Evolutionary conservation across 2,888 invertebrate species (phyloP), one percentile per base, ranked within the genome.

Genomic region (Iphiclides podalirius): DNA sequence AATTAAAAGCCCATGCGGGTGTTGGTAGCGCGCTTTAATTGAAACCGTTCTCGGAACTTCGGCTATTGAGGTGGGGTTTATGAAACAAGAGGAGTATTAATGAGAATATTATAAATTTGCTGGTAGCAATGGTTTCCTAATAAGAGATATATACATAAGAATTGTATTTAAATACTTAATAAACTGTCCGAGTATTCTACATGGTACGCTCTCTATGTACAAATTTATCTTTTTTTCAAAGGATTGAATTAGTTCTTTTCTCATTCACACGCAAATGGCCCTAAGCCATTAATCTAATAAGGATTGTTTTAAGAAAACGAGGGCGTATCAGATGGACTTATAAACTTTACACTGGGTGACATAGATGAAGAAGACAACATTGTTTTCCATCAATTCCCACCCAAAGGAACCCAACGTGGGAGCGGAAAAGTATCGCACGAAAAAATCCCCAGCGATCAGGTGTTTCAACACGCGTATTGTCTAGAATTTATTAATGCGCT

Each of bases 331-430:
- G 52, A 52, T 45, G 39, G 44, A 35, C 52, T 53, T 13, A 36
- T 48, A 48, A 58, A 51, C 53, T 50, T 51, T 50, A 45, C 49
- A 41, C 44, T 28, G 33, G 53, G 44, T 52, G 57, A 58, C 58
- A 56, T 34, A 40, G 53, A 47, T 48, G 38, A 31, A 39, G 45
- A 43, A 33, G 58, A 75, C 72, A 72, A 72, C 75, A 77, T 78
- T 79, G 77, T 80, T 69, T 65, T 57, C 60, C 66, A 66, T 74
- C 70, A 73, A 74, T 73, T 75, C 67, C 71, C 73, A 77, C 81
- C 70, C 79, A 63, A 76, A 80, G 78, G 81, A 81, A 81, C 77
- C 70, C 58, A 67, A 61, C 72, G 80, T 82, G 82, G 70, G 81
- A 81, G 79, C 67, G 52, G 37, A 61, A 58, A 60, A 56, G 61